Evolutionary conservation across 2,113 vertebrate species (phyloP).

Genomic region (Vulpes lagopus): DNA sequence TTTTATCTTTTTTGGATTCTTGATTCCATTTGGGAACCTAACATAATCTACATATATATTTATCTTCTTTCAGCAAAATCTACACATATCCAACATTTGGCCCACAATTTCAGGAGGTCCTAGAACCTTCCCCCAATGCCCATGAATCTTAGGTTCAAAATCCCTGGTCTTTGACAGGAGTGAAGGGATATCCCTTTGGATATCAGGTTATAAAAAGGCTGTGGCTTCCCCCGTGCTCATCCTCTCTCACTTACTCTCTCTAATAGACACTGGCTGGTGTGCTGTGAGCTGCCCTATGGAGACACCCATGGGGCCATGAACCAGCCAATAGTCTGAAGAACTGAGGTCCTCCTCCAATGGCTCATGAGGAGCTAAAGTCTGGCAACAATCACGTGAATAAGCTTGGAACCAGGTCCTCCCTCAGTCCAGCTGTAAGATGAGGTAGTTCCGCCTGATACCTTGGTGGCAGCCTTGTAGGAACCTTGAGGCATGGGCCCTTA

Average conservation of each 20-base stretch:
- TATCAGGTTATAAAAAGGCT: background rate
- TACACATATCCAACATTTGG: background rate
- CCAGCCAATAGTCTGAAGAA: background rate
- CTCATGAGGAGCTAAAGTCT: rapidly evolving
- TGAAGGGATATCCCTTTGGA: background rate
- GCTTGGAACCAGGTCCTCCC: background rate
- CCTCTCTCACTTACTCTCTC: background rate
- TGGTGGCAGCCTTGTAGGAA: background rate
- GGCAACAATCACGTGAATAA: background rate
- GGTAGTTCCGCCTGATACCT: background rate
- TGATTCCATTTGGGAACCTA: background rate
- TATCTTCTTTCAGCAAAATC: background rate
- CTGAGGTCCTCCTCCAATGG: background rate
- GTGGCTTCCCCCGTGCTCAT: background rate
- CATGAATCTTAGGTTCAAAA: background rate
- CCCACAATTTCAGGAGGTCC: background rate
- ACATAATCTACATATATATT: too few relatives aligned
- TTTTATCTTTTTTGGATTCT: background rate
- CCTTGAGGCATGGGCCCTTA: background rate
- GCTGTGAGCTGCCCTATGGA: background rate
- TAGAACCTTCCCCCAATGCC: background rate
- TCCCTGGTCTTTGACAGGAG: background rate
- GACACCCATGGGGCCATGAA: background rate
- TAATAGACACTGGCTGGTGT: background rate
- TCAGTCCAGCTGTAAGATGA: background rate